A percentile compares a stretch with the other conserved stretches of the same genome.
These are phyloP conservation scores for Anarrhichthys ocellatus DNA, from an alignment of 2,113 vertebrate genomes.

Conservation along the genomic window DNA sequence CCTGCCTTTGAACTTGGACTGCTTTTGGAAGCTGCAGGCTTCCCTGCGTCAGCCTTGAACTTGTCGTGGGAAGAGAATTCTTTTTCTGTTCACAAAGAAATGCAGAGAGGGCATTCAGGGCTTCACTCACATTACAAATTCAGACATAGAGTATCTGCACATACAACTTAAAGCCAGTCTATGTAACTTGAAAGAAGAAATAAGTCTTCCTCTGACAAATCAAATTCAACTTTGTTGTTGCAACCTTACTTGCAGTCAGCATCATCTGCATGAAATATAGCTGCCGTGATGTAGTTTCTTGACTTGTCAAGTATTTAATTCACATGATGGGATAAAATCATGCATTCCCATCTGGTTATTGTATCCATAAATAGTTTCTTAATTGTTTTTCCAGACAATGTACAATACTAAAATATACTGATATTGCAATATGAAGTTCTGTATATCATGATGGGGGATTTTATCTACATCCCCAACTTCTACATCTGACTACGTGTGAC, in stretches of 20 bases:
- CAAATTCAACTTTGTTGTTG: not conserved
- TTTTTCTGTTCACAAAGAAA: slow-evolving; percentile 82
- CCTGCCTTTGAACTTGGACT: slow-evolving; percentile 68
- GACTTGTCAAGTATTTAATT: slow-evolving; percentile 1
- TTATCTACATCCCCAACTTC: not conserved
- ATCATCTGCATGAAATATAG: not conserved
- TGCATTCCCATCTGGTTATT: not conserved
- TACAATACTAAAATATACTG: not conserved
- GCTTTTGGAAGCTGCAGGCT: slow-evolving; percentile 63
- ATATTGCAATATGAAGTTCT: not conserved
- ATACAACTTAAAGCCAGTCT: not conserved
- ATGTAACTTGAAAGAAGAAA: slow-evolving; percentile 3
- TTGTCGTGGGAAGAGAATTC: slow-evolving; percentile 76
- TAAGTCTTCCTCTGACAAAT: not conserved
- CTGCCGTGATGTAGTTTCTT: not conserved
- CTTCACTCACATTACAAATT: slow-evolving; percentile 27
- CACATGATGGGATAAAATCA: not conserved
- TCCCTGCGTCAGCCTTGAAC: slow-evolving; percentile 73
- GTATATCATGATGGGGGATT: not conserved
- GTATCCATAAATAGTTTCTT: not conserved
- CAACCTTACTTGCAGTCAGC: not conserved
- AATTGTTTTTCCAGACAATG: not conserved
- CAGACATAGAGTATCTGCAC: not conserved
- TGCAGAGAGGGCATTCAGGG: slow-evolving; percentile 45
- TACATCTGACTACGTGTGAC: not conserved